Evolutionary conservation across 92 coral and sea anemone genomes (phyloP), one percentile per base, ranked within the genome.

Genomic region (Parazoanthus darwini): DNA sequence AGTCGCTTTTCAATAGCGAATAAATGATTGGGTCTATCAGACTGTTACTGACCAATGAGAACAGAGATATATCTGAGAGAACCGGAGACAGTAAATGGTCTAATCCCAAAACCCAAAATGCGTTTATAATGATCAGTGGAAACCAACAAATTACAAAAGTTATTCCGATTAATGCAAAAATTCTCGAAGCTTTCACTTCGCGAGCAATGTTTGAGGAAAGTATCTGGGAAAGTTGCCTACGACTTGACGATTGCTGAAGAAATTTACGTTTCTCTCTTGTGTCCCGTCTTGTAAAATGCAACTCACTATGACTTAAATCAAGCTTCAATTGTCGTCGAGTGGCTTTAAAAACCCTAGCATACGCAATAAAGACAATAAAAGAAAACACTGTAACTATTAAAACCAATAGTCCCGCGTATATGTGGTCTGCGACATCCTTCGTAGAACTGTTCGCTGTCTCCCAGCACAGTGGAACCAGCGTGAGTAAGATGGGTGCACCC

Each of bases 121-220:
- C 89, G 92, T 96, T 96, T 1, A 95, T 96, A 9, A 96, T 90
- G 33, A 96, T 93, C 11, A 94, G 85, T 14, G 98, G 98, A 46
- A 94, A 92, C 98, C 98, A 96, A 72, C 98, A 96, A 6, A 96
- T 92, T 18, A 91, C 89, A 76, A 96, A 96, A 0, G 98, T 95
- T 33, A 88, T 51, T 46, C 93, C 93, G 2, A 96, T 90, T 38
- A 96, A 85, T 18, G 98, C 98, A 46, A 96, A 95, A 54, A 96
- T 92, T 83, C 93, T 96, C 1, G 95, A 98, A 2, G 96, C 98
- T 89, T 94, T 95, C 23, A 96, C 95, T 81, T 96, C 98, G 8
- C 86, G 90, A 38, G 98, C 90, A 37, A 96, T 74, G 39, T 92
- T 94, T 46, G 79, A 66, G 16, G 96, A 85, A 23, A 89, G 51